Conservation (phyloP, 2,113 vertebrate genomes). For the Corythornis madagascariensis region DNA sequence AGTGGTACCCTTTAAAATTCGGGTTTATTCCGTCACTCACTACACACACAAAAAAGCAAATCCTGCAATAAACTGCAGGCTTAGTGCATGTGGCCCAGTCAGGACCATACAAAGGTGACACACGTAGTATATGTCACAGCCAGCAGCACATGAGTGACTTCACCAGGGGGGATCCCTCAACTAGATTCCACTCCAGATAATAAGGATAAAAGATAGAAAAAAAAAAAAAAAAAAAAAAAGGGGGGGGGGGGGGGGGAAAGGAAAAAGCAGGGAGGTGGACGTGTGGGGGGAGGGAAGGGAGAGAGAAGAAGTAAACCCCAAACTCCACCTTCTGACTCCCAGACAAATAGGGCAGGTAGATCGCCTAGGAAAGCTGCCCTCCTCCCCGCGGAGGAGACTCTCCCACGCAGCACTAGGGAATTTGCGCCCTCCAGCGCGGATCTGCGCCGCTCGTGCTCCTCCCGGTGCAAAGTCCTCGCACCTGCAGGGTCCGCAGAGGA, state of each 20-base stretch:
- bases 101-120: constrained; percentile 18
- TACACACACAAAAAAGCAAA: background rate
- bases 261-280: too few species aligned
- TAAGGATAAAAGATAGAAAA: background rate
- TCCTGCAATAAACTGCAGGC: background rate
- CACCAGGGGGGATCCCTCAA: background rate
- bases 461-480: too few species aligned
- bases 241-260: fast-evolving
- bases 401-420: too few species aligned
- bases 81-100: constrained; percentile 15
- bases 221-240: fast-evolving
- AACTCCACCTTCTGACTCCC: background rate
- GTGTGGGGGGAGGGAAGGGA: fast-evolving
- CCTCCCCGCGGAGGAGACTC: background rate
- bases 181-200: background rate
- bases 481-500: too few species aligned
- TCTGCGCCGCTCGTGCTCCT: background rate
- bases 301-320: background rate
- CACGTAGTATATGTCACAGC: background rate
- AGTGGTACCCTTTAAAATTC: background rate
- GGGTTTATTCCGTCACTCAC: background rate
- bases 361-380: background rate
- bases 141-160: constrained; percentile 18
- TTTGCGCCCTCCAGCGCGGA: background rate
- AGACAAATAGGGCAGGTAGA: background rate